A percentile compares a stretch with the other conserved stretches of the same genome.
Evolutionary conservation across 2,888 invertebrate genomes (phyloP).

Genomic region (Ichneumoninae sp.): DNA sequence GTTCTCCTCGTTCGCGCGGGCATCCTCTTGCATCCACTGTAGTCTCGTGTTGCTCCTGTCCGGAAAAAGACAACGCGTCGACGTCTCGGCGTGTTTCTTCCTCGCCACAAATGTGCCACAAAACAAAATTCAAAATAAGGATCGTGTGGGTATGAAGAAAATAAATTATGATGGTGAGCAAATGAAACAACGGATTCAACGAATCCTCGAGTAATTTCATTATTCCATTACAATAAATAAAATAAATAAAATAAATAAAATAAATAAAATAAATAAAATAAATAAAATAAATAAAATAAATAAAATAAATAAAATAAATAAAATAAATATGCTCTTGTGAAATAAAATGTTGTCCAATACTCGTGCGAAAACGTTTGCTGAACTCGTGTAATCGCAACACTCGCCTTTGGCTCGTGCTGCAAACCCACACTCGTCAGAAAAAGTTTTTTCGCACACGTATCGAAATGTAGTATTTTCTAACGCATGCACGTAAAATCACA

Average conservation of each 20-base stretch:
- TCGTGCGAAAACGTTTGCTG: no score
- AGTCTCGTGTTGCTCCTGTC: conserved; percentile 45
- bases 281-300: no score
- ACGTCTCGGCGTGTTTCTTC: conserved; percentile 53
- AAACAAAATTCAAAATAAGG: conserved; percentile 13
- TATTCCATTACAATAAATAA: not conserved
- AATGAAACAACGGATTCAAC: conserved; percentile 18
- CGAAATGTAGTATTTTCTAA: no score
- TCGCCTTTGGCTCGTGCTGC: no score
- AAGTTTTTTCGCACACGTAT: no score
- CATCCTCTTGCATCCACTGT: conserved; percentile 22
- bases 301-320: not conserved
- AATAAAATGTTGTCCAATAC: no score
- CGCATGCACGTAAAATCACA: no score
- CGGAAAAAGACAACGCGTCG: conserved; percentile 55
- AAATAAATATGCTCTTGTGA: no score
- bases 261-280: no score
- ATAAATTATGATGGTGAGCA: conserved; percentile 30
- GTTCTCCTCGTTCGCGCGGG: conserved; percentile 48
- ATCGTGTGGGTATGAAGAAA: conserved; percentile 23
- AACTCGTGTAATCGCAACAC: no score
- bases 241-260: not conserved
- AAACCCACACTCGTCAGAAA: no score
- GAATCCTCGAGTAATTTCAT: not conserved
- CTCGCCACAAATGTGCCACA: conserved; percentile 52